These are phyloP conservation scores for Atta cephalotes DNA, from an alignment of 1,140 invertebrate genomes.

Conservation along the genomic window DNA sequence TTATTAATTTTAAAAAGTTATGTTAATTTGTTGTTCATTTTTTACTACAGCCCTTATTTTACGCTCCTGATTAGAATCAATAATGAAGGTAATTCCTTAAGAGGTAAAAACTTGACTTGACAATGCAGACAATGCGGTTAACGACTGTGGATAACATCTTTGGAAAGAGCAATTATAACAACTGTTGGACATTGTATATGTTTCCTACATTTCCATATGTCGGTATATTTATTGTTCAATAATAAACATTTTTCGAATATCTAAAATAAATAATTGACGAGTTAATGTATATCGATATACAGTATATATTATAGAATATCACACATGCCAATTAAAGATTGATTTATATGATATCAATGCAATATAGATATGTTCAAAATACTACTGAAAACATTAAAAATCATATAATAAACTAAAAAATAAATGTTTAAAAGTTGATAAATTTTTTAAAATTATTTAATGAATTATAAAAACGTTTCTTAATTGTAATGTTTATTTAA, in stretches of 20 bases:
- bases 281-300: background rate
- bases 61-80: background rate
- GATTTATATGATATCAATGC: background rate
- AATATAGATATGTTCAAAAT: too few relatives aligned
- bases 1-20: background rate
- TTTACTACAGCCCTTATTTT: background rate
- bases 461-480: too few relatives aligned
- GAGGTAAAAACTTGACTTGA: background rate
- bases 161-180: background rate
- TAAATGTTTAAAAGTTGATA: too few relatives aligned
- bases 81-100: background rate
- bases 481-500: too few relatives aligned
- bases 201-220: conserved; percentile 17
- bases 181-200: too few relatives aligned
- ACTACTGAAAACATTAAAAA: too few relatives aligned
- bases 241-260: background rate
- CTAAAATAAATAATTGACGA: background rate
- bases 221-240: background rate
- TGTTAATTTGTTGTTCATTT: background rate
- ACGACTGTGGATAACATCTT: background rate
- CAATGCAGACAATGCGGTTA: too few relatives aligned
- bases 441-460: too few relatives aligned
- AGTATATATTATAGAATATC: background rate
- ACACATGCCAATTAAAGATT: background rate
- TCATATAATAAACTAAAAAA: too few relatives aligned